Base-by-base conservation (phyloP, 1,140 invertebrate genomes). In the Cardiocondyla obscurior region DNA sequence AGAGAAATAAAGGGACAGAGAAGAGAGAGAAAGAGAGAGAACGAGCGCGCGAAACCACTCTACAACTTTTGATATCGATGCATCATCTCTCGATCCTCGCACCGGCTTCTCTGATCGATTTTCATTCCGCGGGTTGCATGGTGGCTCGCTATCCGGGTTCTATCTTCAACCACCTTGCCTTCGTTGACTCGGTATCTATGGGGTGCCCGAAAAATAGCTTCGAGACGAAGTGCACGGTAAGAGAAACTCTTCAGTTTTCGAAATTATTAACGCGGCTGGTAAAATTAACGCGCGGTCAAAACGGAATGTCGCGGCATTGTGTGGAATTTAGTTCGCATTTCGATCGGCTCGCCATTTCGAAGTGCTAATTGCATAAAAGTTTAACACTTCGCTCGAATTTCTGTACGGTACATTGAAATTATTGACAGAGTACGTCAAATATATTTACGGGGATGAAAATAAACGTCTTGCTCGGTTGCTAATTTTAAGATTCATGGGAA, bases 21-120 rank as follows among this genome's bases (percentile, higher is more conserved):
- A 46, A 74, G 82, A 85, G 64, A 81, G 82, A 82, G 53, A 74
- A 60, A 65, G 81, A 85, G 44, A 70, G 84, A 87, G 62, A 74
- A 86, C 60, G 82, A 79, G 82, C 88, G 92, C 91, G 92, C 88
- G 90, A 93, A 93, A 92, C 90, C 92, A 93, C 92, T 93, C 92
- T 90, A 88, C 92, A 92, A 91, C 89, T 93, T 92, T 92, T 92
- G 90, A 93, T 94, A 94, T 94, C 93, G 92, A 93, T 92, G 93
- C 92, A 94, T 94, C 93, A 94, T 94, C 93, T 93, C 91, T 93
- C 91, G 90, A 92, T 92, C 89, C 91, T 90, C 90, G 91, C 91
- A 89, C 90, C 89, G 90, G 87, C 82, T 90, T 92, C 90, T 90
- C 90, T 91, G 93, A 93, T 93, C 93, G 92, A 93, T 94, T 94